Base-by-base conservation (phyloP, 2,113 vertebrate species). In the Xenopus borealis region DNA sequence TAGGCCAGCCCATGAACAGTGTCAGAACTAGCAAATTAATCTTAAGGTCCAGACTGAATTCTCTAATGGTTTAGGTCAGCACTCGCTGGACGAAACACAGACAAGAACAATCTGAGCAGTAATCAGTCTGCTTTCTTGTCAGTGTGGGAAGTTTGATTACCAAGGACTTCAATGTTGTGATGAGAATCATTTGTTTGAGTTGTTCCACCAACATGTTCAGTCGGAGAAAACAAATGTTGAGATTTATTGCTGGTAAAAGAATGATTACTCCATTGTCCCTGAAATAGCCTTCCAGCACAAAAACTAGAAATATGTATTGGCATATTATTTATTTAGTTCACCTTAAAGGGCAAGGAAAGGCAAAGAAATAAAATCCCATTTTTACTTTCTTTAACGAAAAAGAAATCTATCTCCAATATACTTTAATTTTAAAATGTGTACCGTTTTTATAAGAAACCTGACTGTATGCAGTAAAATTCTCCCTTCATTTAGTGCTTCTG, bases 1-100 rank as follows among this genome's bases (percentile, higher is more conserved):
- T 80, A 69, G 82, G 78, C 80, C 71, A 13, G 10, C 81, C 80
- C 80, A 27, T 3, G 1, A 2, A 27, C 23, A 27, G 23, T 27
- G 23, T 27, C 23, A 27, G 23, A 27, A 82, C 82, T 79, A 80
- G 79, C 9, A 27, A 27, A 27, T 27, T 1, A 27, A 27, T 27
- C 23, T 27, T 27, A n/a, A 69, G 69, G 78, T 45, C 69, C n/a
- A 52, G 65, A 66, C 72, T 80, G 74, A 82, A 18, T 3, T 0
- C 23, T 66, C 67, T 68, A 53, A 66, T 57, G 0, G 75, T 70
- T 62, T 30, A 59, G 44, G 72, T 77, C 81, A 76, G 62, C 47
- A 33, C 66, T n/a, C 61, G 69, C 16, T 78, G 81, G 59, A 45
- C 79, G 70, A 59, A 64, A 46, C 61, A 59, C 62, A 81, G 69